Conservation (phyloP, 2,797 vertebrate genomes). For the Anabacerthia variegaticeps region DNA sequence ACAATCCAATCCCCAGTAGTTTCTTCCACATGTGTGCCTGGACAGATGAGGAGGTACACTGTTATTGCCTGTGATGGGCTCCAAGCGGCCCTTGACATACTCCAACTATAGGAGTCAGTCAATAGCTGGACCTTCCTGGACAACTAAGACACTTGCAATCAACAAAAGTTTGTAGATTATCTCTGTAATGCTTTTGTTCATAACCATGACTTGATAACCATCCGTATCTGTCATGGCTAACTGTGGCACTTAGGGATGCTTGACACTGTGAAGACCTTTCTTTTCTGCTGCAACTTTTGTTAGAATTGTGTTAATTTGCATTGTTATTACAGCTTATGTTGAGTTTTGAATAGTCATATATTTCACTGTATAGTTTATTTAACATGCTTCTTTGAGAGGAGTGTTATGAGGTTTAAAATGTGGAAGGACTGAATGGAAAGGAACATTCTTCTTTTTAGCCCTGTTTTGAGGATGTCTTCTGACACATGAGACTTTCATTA, state of each 20-base stretch:
- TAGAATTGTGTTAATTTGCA: neutral
- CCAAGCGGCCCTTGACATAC: neutral
- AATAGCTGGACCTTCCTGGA: neutral
- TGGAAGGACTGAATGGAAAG: neutral
- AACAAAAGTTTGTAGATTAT: neutral
- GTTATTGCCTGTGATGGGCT: neutral
- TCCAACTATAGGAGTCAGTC: neutral
- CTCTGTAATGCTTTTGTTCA: neutral
- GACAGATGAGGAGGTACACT: neutral
- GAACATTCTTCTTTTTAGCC: constrained; percentile 5
- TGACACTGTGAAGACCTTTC: neutral
- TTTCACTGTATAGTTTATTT: constrained; percentile 1
- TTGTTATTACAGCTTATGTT: neutral
- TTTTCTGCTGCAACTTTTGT: neutral
- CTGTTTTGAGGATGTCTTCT: constrained; percentile 51
- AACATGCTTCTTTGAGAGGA: neutral
- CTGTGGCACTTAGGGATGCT: neutral
- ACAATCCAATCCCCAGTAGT: neutral
- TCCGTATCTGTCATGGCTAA: neutral
- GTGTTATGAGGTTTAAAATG: neutral
- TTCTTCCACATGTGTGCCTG: neutral
- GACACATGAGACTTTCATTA: constrained; percentile 66
- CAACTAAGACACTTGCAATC: neutral
- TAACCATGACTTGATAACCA: neutral
- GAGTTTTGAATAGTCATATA: neutral